A percentile compares a stretch with the other conserved stretches of the same genome.
Evolutionary conservation across 2,797 vertebrate genomes (phyloP).

Genomic region (Staurois parvus): DNA sequence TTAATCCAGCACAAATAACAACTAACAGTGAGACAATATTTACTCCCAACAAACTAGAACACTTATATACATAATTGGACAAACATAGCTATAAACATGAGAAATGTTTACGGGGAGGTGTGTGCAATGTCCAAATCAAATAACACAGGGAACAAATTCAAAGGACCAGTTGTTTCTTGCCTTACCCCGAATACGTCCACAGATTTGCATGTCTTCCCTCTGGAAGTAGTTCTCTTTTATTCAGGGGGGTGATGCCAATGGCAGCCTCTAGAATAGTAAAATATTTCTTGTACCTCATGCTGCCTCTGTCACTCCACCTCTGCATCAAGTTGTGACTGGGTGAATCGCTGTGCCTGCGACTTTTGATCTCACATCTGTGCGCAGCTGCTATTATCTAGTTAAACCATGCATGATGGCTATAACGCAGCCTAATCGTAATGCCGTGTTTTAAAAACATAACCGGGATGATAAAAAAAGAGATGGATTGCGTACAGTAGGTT

Average conservation of each 20-base stretch:
- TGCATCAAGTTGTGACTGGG: constrained; percentile 56
- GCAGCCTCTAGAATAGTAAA: constrained; percentile 93
- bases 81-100: background rate
- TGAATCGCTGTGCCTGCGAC: constrained; percentile 56
- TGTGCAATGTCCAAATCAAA: constrained; percentile 12
- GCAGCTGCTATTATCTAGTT: constrained; percentile 61
- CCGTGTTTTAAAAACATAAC: background rate
- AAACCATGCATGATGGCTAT: constrained; percentile 11
- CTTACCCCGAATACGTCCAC: constrained; percentile 93
- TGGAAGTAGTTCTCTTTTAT: constrained; percentile 91
- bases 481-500: constrained; percentile 64
- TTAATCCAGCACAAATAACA: background rate
- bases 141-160: constrained; percentile 15
- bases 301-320: constrained; percentile 63
- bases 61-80: background rate
- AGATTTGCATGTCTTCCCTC: constrained; percentile 87
- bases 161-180: constrained; percentile 46
- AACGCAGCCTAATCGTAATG: constrained; percentile 12
- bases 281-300: constrained; percentile 97
- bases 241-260: constrained; percentile 90
- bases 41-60: background rate
- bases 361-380: constrained; percentile 57
- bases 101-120: background rate
- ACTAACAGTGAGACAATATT: background rate
- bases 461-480: background rate